These are phyloP conservation scores for Ceyx melanurus DNA, from an alignment of 2,113 vertebrate genomes.

Conservation along the genomic window DNA sequence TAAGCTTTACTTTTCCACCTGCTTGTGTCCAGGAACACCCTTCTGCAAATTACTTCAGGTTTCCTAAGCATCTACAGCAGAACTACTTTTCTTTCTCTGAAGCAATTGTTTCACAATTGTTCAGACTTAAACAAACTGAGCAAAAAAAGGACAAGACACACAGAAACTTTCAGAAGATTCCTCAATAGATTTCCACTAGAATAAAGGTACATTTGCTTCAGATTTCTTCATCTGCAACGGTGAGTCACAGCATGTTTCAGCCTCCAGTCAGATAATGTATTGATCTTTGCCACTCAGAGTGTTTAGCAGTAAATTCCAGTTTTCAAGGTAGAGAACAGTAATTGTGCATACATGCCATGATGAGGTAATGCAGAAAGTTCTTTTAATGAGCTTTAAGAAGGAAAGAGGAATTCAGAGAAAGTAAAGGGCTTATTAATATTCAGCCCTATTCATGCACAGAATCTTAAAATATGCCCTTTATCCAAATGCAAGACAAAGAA, in stretches of 20 bases:
- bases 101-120: neutral
- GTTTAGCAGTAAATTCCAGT: conserved; percentile 38
- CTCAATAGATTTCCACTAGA: conserved; percentile 3
- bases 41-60: neutral
- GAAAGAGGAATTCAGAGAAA: neutral
- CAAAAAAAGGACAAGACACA: neutral
- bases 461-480: neutral
- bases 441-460: neutral
- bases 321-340: conserved; percentile 13
- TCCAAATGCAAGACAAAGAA: neutral
- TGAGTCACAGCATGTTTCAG: conserved; percentile 29
- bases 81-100: neutral
- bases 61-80: neutral
- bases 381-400: neutral
- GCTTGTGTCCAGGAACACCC: fast-evolving
- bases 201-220: conserved; percentile 23
- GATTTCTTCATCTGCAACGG: conserved; percentile 22
- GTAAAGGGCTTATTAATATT: neutral
- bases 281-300: conserved; percentile 45
- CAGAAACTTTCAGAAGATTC: conserved; percentile 16
- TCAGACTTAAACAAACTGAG: neutral
- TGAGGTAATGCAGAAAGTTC: neutral
- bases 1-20: neutral
- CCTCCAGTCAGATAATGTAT: conserved; percentile 26
- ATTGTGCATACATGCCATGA: neutral